Evolutionary conservation across 2,113 vertebrate genomes (phyloP), one percentile per base, ranked within the genome.

Genomic region (Scatophagus argus): DNA sequence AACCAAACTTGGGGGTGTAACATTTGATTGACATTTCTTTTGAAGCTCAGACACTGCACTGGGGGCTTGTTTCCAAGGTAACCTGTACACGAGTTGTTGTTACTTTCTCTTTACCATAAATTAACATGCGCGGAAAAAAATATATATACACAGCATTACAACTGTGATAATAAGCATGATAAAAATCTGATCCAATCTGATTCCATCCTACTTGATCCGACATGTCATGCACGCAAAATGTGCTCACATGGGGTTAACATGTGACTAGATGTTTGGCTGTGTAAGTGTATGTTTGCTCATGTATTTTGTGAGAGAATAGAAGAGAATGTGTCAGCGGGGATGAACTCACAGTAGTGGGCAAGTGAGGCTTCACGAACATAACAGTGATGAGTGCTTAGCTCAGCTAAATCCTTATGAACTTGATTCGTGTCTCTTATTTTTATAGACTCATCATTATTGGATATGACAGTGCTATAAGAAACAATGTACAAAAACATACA

Each of bases 21-120:
- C 36, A 36, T 10, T 58, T 74, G 77, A 85, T 56, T 77, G 75
- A 25, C 65, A 51, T n/a, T 38, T 59, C 36, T 72, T 84, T 81
- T 76, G 67, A 85, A 74, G 65, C 59, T 55, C 25, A 59, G 19
- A 78, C 59, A 74, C n/a, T 58, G 29, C 21, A 52, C 55, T 58
- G 12, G 7, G 8, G 39, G 64, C 81, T 76, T 69, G 87, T 91
- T 91, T 89, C 87, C 87, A 87, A 52, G 81, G 85, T 77, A 87
- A 89, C 83, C 54, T 36, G 39, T 78, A 52, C 13, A 80, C 49
- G 36, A 70, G 67, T 27, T 56, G 34, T 39, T 32, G 31, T 36
- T 63, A 38, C 27, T 52, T 62, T 34, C n/a, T 73, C 47, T 76
- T 60, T 44, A 38, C n/a, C 59, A 67, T 51, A 59, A 39, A 81